Percentiles rank a stretch among this genome's conserved stretches.
phyloP scores from a whole-genome alignment of 2,888 invertebrate genomes.

The Papilio protenor region DNA sequence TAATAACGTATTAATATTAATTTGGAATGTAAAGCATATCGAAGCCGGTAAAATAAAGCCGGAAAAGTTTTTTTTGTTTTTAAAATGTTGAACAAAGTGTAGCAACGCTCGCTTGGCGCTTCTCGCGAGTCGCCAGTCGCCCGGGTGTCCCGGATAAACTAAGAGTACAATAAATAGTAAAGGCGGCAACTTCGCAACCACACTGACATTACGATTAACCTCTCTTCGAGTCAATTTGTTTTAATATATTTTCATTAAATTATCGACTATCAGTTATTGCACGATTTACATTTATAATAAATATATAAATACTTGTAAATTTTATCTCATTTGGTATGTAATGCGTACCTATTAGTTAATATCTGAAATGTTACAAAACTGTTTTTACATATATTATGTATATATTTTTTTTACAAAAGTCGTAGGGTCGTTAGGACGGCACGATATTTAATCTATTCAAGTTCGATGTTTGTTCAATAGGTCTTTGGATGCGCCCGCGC shows the following conservation, averaged over 20 bases:
- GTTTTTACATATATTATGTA: slow-evolving; percentile 80
- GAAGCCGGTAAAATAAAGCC: slow-evolving; percentile 71
- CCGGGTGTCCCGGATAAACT: slow-evolving; percentile 60
- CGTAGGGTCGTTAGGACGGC: slow-evolving; percentile 85
- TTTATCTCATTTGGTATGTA: slow-evolving; percentile 82
- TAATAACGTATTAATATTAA: slow-evolving; percentile 73
- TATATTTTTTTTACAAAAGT: slow-evolving; percentile 83
- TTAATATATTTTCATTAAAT: slow-evolving; percentile 81
- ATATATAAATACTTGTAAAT: slow-evolving; percentile 85
- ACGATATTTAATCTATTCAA: slow-evolving; percentile 83
- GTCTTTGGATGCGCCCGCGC: slow-evolving; percentile 68
- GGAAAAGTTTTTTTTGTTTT: slow-evolving; percentile 50
- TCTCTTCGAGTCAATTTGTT: slow-evolving; percentile 77
- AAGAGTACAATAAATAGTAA: slow-evolving; percentile 81
- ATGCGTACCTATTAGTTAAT: slow-evolving; percentile 81
- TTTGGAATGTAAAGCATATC: slow-evolving; percentile 73
- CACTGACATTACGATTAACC: slow-evolving; percentile 64
- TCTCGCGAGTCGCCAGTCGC: slow-evolving; percentile 47
- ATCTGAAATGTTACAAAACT: slow-evolving; percentile 84
- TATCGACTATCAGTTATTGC: slow-evolving; percentile 84
- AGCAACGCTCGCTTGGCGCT: slow-evolving; percentile 53
- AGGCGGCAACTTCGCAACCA: slow-evolving; percentile 54
- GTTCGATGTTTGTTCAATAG: slow-evolving; percentile 81
- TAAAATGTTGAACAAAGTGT: slow-evolving; percentile 54
- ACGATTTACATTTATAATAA: slow-evolving; percentile 84